A percentile compares a stretch with the other conserved stretches of the same genome.
phyloP scores from a whole-genome alignment of 2,888 invertebrate genomes.

The Leptopterna dolabrata region DNA sequence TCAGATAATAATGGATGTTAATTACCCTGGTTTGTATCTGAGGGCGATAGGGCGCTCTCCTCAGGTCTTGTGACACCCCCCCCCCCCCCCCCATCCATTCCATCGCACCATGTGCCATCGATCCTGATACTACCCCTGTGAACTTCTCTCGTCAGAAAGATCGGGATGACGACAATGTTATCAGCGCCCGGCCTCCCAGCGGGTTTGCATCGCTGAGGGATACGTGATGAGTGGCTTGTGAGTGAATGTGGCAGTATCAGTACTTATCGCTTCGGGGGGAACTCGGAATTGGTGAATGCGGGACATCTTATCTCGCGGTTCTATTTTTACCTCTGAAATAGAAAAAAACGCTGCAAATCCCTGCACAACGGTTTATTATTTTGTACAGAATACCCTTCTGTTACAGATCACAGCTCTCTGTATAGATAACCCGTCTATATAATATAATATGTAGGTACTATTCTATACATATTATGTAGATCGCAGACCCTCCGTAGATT shows the following conservation, averaged over 20 bases:
- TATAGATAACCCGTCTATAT: too few species aligned
- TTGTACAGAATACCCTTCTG: too few species aligned
- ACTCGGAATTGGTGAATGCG: neutral
- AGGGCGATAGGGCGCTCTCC: neutral
- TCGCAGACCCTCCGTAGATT: too few species aligned
- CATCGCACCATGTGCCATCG: neutral
- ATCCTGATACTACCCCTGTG: neutral
- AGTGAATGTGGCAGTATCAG: neutral
- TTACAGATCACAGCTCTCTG: too few species aligned
- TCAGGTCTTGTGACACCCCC: neutral
- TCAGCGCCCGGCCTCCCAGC: neutral
- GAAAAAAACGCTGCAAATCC: too few species aligned
- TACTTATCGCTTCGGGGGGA: neutral
- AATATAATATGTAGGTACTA: too few species aligned
- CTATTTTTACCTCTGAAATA: too few species aligned
- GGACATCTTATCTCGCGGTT: neutral
- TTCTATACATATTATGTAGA: too few species aligned
- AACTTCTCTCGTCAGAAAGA: neutral
- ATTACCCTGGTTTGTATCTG: neutral
- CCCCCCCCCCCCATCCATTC: neutral
- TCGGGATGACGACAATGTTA: neutral
- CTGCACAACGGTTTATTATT: too few species aligned
- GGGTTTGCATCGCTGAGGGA: neutral
- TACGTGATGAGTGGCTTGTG: neutral
- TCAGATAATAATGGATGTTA: slow-evolving; percentile 11